A percentile compares a stretch with the other conserved stretches of the same genome.
These are phyloP conservation scores for Drosophila aff. DNA, from an alignment of 1,140 invertebrate genomes.

Conservation along the genomic window DNA sequence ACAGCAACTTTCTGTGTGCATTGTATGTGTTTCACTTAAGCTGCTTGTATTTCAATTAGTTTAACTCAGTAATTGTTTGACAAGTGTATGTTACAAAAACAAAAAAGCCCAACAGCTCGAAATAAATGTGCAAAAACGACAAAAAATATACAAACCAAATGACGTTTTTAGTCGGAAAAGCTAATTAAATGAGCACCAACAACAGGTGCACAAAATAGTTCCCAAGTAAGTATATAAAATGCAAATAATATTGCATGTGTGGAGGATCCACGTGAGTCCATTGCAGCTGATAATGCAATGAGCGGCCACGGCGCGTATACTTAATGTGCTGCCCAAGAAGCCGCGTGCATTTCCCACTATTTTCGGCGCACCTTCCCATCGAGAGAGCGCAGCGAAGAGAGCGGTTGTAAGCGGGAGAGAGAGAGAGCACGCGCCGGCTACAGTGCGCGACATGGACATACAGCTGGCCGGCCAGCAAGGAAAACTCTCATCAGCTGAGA, in stretches of 20 bases:
- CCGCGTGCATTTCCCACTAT: conserved; percentile 71
- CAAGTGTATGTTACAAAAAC: conserved; percentile 24
- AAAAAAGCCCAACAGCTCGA: conserved; percentile 10
- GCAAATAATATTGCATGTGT: not conserved
- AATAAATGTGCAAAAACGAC: conserved; percentile 54
- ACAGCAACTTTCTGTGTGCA: conserved; percentile 31
- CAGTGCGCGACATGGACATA: conserved; percentile 16
- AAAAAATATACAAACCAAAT: not conserved
- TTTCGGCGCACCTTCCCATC: conserved; percentile 32
- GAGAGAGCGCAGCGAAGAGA: conserved; percentile 27
- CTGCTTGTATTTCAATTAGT: conserved; percentile 51
- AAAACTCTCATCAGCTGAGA: conserved; percentile 63
- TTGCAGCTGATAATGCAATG: conserved; percentile 36
- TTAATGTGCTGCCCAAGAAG: conserved; percentile 39
- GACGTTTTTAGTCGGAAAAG: not conserved
- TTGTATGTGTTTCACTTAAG: conserved; percentile 49
- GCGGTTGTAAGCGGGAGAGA: not conserved
- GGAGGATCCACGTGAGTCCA: conserved; percentile 27
- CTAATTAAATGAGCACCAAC: not conserved
- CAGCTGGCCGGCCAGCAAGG: not conserved
- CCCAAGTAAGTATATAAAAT: conserved; percentile 21
- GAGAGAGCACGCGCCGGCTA: conserved; percentile 23
- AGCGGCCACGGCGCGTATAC: conserved; percentile 65
- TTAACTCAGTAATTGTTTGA: conserved; percentile 44
- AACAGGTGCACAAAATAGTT: conserved; percentile 53